Evolutionary conservation across 2,113 vertebrate genomes (phyloP), one percentile per base, ranked within the genome.

Genomic region (Pithys albifrons): DNA sequence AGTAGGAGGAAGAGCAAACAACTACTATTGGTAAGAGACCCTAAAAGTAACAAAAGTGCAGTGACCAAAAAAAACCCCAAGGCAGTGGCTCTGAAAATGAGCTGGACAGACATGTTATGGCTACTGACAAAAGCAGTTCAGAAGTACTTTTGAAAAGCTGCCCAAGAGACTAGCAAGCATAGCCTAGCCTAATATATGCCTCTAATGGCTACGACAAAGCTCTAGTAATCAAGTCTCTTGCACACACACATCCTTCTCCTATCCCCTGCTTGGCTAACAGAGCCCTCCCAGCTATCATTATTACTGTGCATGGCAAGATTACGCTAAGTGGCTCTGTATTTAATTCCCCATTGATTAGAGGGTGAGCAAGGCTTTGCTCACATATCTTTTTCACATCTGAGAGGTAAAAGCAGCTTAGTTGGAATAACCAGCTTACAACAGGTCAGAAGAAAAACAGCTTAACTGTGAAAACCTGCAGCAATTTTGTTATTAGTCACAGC

Each of bases 381-480:
- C 2, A 0, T 85, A 51, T 92, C 85, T 61, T 49, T 85, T 64
- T 94, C 81, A 82, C 35, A 79, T 96, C 91, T 54, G 78, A 82
- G 59, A 87, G 64, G 81, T 91, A 61, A 95, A 97, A 95, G 74
- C 95, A 83, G 82, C 87, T 96, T 95, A 94, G 62, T 18, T 77
- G 62, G 52, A 91, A 92, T 90, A 95, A 85, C 74, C 88, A 85
- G 79, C 71, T 96, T 89, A 95, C n/a, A 82, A 55, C 57, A 73
- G 91, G 94, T 91, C 96, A 88, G 51, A 95, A 79, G 84, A 74
- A 93, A 92, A 91, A 35, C 72, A 93, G 88, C 58, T 91, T 96
- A 93, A 75, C 69, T 58, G 25, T 59, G 57, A 72, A 89, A 90
- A 71, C 74, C 91, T 64, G 70, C 58, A 66, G 88, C 91, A 77